A percentile compares a stretch with the other conserved stretches of the same genome.
phyloP scores from a whole-genome alignment of 2,888 invertebrate species.

The Amblyjoppa proteus region DNA sequence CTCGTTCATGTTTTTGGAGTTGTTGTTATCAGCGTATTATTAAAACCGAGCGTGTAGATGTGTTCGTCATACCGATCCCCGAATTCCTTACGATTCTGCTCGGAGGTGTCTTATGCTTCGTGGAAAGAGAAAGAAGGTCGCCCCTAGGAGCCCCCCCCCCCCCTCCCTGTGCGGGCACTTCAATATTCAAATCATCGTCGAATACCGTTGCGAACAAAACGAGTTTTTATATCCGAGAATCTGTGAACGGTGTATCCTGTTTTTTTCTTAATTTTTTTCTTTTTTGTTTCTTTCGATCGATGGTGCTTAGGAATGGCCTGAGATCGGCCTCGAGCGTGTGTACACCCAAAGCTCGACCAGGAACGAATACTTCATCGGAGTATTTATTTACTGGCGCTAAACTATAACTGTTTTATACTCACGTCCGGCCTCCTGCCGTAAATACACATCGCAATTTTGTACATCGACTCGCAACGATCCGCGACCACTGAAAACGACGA shows the following conservation, averaged over 20 bases:
- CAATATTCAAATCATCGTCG: constrained; percentile 56
- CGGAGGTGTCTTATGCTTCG: not conserved
- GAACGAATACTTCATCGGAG: not conserved
- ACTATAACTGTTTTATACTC: constrained; percentile 60
- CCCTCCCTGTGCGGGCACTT: not conserved
- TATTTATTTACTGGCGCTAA: not conserved
- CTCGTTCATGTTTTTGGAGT: not conserved
- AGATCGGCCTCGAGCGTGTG: not conserved
- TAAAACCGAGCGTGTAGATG: not conserved
- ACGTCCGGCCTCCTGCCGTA: constrained; percentile 76
- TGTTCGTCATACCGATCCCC: not conserved
- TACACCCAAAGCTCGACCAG: not conserved
- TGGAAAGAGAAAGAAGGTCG: not conserved
- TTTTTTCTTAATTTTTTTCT: not conserved
- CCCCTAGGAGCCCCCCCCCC: not conserved
- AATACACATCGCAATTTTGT: constrained; percentile 76
- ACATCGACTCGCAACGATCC: constrained; percentile 79
- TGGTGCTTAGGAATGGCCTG: not conserved
- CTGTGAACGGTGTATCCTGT: constrained; percentile 5
- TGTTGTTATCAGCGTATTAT: not conserved
- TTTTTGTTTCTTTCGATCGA: not conserved
- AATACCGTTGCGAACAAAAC: constrained; percentile 55
- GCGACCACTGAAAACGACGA: constrained; percentile 72
- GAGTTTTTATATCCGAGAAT: constrained; percentile 41
- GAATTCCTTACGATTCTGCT: constrained; percentile 2